Base-by-base conservation (phyloP, 2,888 invertebrate species). In the Eristalis pertinax region DNA sequence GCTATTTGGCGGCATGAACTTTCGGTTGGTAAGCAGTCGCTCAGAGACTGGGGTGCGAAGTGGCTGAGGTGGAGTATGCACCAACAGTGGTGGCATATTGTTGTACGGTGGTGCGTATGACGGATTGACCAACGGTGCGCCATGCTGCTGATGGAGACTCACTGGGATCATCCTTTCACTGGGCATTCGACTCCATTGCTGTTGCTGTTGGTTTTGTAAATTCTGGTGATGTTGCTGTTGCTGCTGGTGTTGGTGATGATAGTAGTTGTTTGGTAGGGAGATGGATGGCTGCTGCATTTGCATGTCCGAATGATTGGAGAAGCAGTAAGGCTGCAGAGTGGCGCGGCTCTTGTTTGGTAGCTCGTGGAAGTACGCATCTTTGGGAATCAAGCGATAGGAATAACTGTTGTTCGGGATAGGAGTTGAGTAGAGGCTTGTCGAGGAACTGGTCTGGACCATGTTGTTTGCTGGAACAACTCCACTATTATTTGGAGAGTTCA, bases 291-390 rank as follows among this genome's bases (percentile, higher is more conserved):
- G 74, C 26, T 85, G 85, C 62, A 89, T 77, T 76, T 87, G 89
- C 22, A 89, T 88, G 4, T 89, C 89, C 4, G 85, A n/a, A 24
- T 77, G 88, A 19, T 64, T 82, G 19, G 68, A 15, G 41, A 78
- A 82, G 50, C 43, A 32, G 75, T 75, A 65, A 0, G 78, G 41
- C 41, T 77, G 83, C 11, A 73, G 22, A 35, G 76, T 22, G 10
- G 88, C 68, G 32, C 89, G 89, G 60, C 89, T 89, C 67, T 94
- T 92, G 90, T 94, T 94, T 0, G 95, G 94, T 50, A 95, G 93
- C 78, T 95, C 95, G 89, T 95, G 95, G 89, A 95, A 95, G 90
- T 95, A 95, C 0, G 95, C 95, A 91, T 95, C 95, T 92, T 95
- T 95, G 13, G 95, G 95, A 72, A 95, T 93, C 90, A 94, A 93